These are phyloP conservation scores for Chamaea fasciata DNA, from an alignment of 2,113 vertebrate genomes.

Conservation along the genomic window DNA sequence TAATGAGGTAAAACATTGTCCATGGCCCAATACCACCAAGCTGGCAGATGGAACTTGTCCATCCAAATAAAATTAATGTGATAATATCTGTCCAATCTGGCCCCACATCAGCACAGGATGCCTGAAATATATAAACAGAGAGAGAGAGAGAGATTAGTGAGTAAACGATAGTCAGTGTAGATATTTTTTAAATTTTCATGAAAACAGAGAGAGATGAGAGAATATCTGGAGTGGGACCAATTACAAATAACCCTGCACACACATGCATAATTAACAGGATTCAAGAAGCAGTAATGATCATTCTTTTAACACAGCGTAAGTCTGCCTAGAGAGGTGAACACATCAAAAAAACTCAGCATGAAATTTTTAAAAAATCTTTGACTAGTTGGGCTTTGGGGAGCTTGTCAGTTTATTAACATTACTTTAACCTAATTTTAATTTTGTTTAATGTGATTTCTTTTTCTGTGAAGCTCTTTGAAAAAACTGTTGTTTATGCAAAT, in stretches of 20 bases:
- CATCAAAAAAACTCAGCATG: slow-evolving; percentile 45
- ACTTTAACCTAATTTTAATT: slow-evolving; percentile 57
- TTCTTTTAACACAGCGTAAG: slow-evolving; percentile 13
- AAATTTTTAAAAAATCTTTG: slow-evolving; percentile 2
- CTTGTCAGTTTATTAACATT: slow-evolving; percentile 56
- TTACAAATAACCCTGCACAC: neutral
- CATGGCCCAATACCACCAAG: neutral
- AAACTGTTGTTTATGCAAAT: slow-evolving; percentile 55
- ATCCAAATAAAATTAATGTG: neutral
- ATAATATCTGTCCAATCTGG: neutral
- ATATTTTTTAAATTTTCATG: slow-evolving; percentile 15
- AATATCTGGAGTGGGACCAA: slow-evolving; percentile 41
- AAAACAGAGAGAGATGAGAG: slow-evolving; percentile 12
- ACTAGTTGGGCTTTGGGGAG: slow-evolving; percentile 50
- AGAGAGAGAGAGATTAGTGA: neutral
- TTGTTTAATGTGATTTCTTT: slow-evolving; percentile 55
- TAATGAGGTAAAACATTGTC: neutral
- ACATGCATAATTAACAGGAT: slow-evolving; percentile 26
- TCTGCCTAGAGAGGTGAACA: slow-evolving; percentile 43
- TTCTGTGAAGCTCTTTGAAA: slow-evolving; percentile 40
- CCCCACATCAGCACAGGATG: neutral
- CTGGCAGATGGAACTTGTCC: neutral
- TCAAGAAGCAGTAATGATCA: slow-evolving; percentile 40
- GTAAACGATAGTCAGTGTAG: neutral
- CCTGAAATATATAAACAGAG: neutral